These are phyloP conservation scores for Mycalesis mineus DNA, from an alignment of 2,888 invertebrate species.

Conservation along the genomic window DNA sequence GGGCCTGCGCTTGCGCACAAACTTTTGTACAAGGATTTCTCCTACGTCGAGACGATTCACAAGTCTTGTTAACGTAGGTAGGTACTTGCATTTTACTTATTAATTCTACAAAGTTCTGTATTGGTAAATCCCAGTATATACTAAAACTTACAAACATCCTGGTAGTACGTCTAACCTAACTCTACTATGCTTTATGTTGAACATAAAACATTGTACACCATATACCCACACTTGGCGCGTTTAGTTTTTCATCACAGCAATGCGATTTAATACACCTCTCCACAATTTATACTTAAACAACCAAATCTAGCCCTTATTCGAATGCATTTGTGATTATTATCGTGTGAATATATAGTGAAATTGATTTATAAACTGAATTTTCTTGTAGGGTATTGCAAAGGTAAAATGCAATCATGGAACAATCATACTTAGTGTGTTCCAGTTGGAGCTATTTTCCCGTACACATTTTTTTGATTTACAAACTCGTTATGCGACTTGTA, in stretches of 20 bases:
- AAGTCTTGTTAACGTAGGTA: no score
- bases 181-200: constrained; percentile 1
- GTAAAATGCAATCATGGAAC: background rate
- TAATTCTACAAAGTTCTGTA: background rate
- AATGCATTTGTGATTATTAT: background rate
- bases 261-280: constrained; percentile 6
- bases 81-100: background rate
- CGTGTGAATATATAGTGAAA: background rate
- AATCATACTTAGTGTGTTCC: constrained; percentile 2
- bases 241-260: constrained; percentile 21
- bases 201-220: constrained; percentile 17
- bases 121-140: background rate
- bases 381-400: background rate
- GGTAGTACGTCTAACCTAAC: background rate
- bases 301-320: background rate
- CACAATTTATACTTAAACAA: background rate
- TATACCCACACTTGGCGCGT: constrained; percentile 18
- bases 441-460: constrained; percentile 15
- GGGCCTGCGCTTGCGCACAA: no score
- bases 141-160: constrained; percentile 13
- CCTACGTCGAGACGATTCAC: background rate
- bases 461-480: constrained; percentile 9
- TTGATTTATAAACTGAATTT: background rate
- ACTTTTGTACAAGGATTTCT: no score
- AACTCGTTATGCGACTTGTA: constrained; percentile 14